A percentile compares a stretch with the other conserved stretches of the same genome.
Evolutionary conservation across 2,888 invertebrate genomes (phyloP).

Genomic region (Polydrusus pterygomalis): DNA sequence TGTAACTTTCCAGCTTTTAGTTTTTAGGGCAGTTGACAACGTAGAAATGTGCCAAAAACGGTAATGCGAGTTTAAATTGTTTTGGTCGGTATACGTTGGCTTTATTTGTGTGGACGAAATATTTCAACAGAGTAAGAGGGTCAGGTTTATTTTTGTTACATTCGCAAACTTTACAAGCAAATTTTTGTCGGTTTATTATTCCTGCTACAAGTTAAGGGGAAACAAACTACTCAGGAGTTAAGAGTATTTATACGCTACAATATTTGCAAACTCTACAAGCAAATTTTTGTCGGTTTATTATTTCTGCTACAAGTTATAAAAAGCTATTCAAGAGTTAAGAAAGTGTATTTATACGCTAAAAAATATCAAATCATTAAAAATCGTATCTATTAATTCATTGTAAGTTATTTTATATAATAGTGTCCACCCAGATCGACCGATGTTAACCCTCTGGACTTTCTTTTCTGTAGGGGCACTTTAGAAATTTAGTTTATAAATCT

Average conservation of each 20-base stretch:
- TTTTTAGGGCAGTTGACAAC: conserved; percentile 27
- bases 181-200: neutral
- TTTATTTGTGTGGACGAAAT: conserved; percentile 21
- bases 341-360: too few species aligned
- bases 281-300: neutral
- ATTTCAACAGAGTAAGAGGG: conserved; percentile 2
- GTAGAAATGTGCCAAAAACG: conserved; percentile 25
- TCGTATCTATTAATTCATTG: too few species aligned
- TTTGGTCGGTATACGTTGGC: conserved; percentile 24
- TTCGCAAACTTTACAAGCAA: neutral
- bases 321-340: neutral
- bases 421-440: too few species aligned
- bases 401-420: too few species aligned
- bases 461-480: too few species aligned
- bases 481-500: too few species aligned
- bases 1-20: conserved; percentile 22
- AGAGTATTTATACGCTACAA: too few species aligned
- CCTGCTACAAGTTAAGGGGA: neutral
- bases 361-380: too few species aligned
- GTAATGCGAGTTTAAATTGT: conserved; percentile 28
- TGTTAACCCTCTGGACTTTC: too few species aligned
- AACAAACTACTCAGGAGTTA: neutral
- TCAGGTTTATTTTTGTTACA: conserved; percentile 14
- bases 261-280: neutral
- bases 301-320: neutral